Conservation (phyloP, 2,797 vertebrate species). For the Melopsittacus undulatus region DNA sequence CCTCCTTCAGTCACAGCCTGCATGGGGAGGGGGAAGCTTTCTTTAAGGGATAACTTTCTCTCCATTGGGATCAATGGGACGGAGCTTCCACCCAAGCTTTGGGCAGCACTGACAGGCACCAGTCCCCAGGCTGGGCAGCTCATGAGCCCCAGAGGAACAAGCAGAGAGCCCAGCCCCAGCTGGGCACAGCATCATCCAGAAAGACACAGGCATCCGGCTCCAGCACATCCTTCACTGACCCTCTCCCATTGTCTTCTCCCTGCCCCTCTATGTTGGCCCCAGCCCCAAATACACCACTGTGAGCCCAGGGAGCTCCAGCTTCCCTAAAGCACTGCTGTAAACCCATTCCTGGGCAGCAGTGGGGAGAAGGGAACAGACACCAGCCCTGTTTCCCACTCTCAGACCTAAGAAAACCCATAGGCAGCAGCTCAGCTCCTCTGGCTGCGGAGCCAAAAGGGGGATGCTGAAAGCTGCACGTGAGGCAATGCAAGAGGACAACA, state of each 20-base stretch:
- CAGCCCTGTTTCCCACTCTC: not conserved
- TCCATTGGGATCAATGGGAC: fast-evolving
- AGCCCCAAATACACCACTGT: not conserved
- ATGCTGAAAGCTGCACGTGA: not conserved
- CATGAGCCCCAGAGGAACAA: not conserved
- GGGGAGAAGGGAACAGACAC: not conserved
- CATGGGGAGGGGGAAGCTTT: not conserved
- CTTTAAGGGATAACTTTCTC: not conserved
- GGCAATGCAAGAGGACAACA: not conserved
- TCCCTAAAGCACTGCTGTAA: not conserved
- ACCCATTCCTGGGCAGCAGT: not conserved
- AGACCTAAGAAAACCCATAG: not conserved
- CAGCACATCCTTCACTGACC: not conserved
- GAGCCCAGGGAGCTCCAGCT: not conserved
- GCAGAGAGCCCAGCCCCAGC: not conserved
- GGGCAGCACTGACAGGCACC: fast-evolving
- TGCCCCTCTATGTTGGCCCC: not conserved
- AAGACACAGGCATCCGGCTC: not conserved
- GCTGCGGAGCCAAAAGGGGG: not conserved
- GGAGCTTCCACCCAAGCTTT: not conserved
- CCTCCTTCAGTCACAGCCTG: not conserved
- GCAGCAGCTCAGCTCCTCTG: not conserved
- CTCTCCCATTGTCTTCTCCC: not conserved
- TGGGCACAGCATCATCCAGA: fast-evolving
- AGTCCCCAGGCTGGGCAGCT: not conserved